Percentiles rank a stretch among this genome's conserved stretches.
Evolutionary conservation across 1,140 invertebrate genomes (phyloP).

Genomic region (Euwallacea similis): DNA sequence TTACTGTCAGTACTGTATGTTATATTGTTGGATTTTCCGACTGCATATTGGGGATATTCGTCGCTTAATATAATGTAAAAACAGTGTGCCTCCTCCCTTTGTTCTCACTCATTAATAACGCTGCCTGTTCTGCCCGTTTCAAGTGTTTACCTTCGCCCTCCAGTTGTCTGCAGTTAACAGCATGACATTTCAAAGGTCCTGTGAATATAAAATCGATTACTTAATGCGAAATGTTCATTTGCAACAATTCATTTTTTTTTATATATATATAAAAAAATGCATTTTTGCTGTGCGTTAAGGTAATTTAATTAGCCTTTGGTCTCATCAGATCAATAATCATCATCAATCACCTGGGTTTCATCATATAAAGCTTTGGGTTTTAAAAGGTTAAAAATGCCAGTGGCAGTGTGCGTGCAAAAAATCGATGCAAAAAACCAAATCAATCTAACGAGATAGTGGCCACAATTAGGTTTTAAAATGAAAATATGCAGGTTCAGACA

Average conservation of each 20-base stretch:
- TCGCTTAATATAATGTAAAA: slow-evolving; percentile 24
- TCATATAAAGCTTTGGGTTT: slow-evolving; percentile 14
- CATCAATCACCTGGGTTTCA: slow-evolving; percentile 7
- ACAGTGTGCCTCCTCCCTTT: slow-evolving; percentile 15
- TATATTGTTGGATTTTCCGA: slow-evolving; percentile 38
- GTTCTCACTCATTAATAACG: slow-evolving; percentile 33
- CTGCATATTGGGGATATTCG: slow-evolving; percentile 24
- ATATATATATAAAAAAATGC: neutral
- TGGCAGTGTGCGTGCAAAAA: neutral
- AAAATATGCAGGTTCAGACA: slow-evolving; percentile 8
- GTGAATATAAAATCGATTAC: neutral
- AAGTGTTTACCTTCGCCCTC: slow-evolving; percentile 24
- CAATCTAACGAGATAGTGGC: neutral
- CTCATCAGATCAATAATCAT: slow-evolving; percentile 3
- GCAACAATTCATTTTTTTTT: neutral
- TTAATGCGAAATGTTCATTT: neutral
- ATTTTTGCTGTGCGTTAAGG: neutral
- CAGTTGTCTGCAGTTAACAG: slow-evolving; percentile 25
- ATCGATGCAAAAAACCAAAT: slow-evolving; percentile 3
- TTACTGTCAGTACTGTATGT: slow-evolving; percentile 51
- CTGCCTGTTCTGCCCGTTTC: slow-evolving; percentile 26
- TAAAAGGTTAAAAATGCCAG: slow-evolving; percentile 14
- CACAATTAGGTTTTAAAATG: neutral
- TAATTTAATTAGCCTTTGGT: neutral
- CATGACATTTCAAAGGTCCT: slow-evolving; percentile 23